phyloP scores from a whole-genome alignment of 2,113 vertebrate genomes.

The Mustela lutreola region DNA sequence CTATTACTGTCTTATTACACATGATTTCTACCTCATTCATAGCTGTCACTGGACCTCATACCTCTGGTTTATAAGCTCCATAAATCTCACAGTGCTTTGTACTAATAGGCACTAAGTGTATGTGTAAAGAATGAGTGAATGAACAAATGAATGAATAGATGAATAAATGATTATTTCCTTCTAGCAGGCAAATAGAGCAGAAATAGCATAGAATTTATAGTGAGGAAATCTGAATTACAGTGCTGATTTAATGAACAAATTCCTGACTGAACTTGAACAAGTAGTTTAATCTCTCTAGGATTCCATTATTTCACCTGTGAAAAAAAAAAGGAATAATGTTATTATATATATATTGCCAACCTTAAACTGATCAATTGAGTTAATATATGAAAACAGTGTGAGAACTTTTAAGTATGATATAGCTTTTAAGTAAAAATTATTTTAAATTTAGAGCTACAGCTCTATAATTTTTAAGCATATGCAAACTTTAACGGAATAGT shows the following conservation, averaged over 20 bases:
- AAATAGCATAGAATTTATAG: slow-evolving; percentile 8
- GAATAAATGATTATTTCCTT: slow-evolving; percentile 16
- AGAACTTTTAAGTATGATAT: not conserved
- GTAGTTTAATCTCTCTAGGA: slow-evolving; percentile 24
- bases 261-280: slow-evolving; percentile 16
- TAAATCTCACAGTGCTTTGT: slow-evolving; percentile 60
- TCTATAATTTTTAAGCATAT: not conserved
- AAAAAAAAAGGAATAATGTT: not conserved
- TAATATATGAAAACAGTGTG: slow-evolving; percentile 5
- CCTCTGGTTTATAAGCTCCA: slow-evolving; percentile 58
- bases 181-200: not conserved
- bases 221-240: slow-evolving; percentile 26
- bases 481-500: not conserved
- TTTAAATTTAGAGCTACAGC: not conserved
- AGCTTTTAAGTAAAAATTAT: slow-evolving; percentile 2
- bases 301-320: not conserved
- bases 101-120: slow-evolving; percentile 38
- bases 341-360: slow-evolving; percentile 2
- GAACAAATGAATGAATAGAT: not conserved
- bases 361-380: not conserved
- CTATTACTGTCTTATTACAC: slow-evolving; percentile 51
- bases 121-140: slow-evolving; percentile 51
- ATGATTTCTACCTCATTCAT: slow-evolving; percentile 64
- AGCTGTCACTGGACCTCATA: slow-evolving; percentile 12
- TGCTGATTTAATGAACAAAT: not conserved